Evolutionary conservation across 2,888 invertebrate genomes (phyloP), one percentile per base, ranked within the genome.

Genomic region (Dendrolimus pini): DNA sequence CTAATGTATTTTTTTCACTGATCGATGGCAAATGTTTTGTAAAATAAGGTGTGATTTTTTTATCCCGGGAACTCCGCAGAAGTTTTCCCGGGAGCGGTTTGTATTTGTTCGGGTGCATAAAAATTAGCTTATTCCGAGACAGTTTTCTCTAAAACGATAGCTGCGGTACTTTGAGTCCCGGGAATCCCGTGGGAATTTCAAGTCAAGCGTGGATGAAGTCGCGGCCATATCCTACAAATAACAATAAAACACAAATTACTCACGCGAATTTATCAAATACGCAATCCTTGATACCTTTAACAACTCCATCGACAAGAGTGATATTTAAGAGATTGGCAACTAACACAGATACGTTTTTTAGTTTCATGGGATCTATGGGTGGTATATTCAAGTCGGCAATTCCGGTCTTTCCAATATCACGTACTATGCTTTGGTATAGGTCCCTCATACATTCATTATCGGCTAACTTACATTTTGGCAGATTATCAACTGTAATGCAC

Each of bases 221-320:
- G 30, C 30, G 30, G 30, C 0, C 6, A 30, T 30, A 30, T 30
- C 6, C 3, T 30, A 30, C 30, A 3, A 30, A 30, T 12, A 56
- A 10, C 52, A 52, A 14, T 41, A 54, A 13, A 9, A 53, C 41
- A 56, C 8, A 41, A 10, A 13, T 10, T 60, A 65, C 63, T 69
- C 60, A 79, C 81, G 60, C 60, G 59, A 72, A 75, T 47, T 65
- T 69, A 55, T 77, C 60, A 56, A 81, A 68, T 0, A 67, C 55
- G 56, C 81, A 82, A 13, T 72, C 68, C 47, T 70, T 75, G 6
- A 78, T 58, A 2, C 83, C 83, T 53, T 69, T 77, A 0, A 62
- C 74, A 0, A 66, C 58, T 12, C 77, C 82, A 9, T 82, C 75
- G 1, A 69, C 57, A 18, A 82, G 14, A 0, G 72, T 76, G 0